Evolutionary conservation across 1,140 invertebrate species (phyloP).

Genomic region (Drosophila sulfurigaster): DNA sequence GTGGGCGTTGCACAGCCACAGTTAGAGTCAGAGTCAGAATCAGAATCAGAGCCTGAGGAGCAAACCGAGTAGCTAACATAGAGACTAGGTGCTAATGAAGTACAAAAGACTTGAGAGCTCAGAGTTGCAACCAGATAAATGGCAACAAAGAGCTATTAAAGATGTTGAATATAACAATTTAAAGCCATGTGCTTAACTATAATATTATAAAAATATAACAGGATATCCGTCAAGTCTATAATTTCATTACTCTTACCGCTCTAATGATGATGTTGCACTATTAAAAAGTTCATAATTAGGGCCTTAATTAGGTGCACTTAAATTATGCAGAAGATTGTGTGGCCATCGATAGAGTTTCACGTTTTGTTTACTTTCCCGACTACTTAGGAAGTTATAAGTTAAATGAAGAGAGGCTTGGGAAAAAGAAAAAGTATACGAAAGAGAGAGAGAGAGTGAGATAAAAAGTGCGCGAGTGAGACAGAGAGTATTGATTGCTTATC

Average conservation of each 20-base stretch:
- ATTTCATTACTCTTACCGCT: neutral
- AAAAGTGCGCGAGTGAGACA: neutral
- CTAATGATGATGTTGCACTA: conserved; percentile 14
- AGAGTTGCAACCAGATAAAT: too few species aligned
- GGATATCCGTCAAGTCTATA: neutral
- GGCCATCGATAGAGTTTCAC: neutral
- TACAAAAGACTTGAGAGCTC: neutral
- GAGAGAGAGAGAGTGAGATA: neutral
- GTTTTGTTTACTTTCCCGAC: conserved; percentile 6
- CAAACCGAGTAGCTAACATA: too few species aligned
- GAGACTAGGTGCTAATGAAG: neutral
- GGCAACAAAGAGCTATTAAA: too few species aligned
- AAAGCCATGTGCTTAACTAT: too few species aligned
- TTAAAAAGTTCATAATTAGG: conserved; percentile 10
- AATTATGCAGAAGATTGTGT: conserved; percentile 16
- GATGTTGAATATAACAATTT: too few species aligned
- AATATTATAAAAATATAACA: neutral
- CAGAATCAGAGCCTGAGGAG: too few species aligned
- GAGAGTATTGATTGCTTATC: conserved; percentile 32
- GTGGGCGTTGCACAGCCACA: neutral
- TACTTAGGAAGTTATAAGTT: conserved; percentile 9
- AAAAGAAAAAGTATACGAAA: neutral
- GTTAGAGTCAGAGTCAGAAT: too few species aligned
- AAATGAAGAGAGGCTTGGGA: neutral
- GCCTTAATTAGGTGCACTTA: conserved; percentile 9